phyloP scores from a whole-genome alignment of 2,888 invertebrate species.

The Tolmerus cingulatus region DNA sequence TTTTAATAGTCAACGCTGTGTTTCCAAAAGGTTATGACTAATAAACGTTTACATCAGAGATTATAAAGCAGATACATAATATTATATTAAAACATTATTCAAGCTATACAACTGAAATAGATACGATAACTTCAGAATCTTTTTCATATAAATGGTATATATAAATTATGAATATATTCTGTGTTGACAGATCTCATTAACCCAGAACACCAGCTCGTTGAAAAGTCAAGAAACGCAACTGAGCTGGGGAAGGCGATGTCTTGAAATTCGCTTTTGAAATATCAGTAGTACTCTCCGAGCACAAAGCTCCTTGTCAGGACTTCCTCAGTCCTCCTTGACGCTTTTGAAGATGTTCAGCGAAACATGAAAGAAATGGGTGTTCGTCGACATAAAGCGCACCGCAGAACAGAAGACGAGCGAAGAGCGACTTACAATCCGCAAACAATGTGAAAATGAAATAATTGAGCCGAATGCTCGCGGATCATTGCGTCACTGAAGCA shows the following conservation, averaged over 20 bases:
- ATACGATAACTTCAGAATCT: background rate
- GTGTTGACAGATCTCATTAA: background rate
- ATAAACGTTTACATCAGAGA: too few species aligned
- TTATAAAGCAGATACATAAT: too few species aligned
- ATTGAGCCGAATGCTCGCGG: background rate
- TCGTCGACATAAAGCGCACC: background rate
- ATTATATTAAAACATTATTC: too few species aligned
- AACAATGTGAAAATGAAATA: background rate
- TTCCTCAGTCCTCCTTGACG: background rate
- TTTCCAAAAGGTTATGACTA: too few species aligned
- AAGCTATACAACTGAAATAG: background rate
- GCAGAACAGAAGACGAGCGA: background rate
- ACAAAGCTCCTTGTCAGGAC: background rate
- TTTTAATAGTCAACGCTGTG: too few species aligned
- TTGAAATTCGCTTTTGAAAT: background rate
- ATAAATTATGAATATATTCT: background rate
- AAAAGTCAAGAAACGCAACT: background rate
- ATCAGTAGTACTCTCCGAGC: background rate
- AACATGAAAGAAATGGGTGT: background rate
- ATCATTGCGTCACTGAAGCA: background rate
- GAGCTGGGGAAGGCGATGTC: background rate
- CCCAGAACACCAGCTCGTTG: background rate
- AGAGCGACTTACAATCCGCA: background rate
- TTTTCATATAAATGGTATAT: background rate
- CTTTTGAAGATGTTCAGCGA: background rate